These are phyloP conservation scores for Drosophila saltans DNA, from an alignment of 1,140 invertebrate species.

Conservation along the genomic window DNA sequence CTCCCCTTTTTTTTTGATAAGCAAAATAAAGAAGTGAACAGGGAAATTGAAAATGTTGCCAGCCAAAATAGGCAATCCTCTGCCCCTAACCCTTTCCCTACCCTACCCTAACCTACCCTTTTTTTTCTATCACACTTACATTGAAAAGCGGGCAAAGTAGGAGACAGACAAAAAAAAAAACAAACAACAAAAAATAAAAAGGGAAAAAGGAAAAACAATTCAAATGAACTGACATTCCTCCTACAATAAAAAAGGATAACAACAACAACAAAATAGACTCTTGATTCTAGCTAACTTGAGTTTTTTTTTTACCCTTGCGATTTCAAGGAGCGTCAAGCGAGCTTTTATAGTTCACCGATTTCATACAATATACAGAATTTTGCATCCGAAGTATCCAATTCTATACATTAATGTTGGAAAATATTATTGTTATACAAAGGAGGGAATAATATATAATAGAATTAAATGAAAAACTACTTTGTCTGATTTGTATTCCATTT, in stretches of 20 bases:
- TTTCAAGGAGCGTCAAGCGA: neutral
- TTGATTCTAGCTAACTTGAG: neutral
- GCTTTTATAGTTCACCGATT: neutral
- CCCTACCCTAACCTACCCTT: neutral
- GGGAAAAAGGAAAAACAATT: constrained; percentile 34
- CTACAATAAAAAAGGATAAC: constrained; percentile 14
- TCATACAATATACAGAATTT: no score
- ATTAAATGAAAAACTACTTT: no score
- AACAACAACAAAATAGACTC: neutral
- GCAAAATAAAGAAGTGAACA: constrained; percentile 76
- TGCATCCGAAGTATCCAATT: no score
- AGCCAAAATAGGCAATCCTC: constrained; percentile 43
- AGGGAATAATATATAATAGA: no score
- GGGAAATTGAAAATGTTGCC: constrained; percentile 55
- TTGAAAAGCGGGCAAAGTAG: constrained; percentile 6
- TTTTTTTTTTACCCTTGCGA: neutral
- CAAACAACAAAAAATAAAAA: constrained; percentile 1
- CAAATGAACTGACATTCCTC: constrained; percentile 51
- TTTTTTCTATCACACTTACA: constrained; percentile 22
- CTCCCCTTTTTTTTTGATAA: constrained; percentile 45
- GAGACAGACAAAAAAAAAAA: constrained; percentile 19
- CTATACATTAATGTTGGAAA: no score
- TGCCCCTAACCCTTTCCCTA: neutral
- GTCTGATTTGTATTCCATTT: no score
- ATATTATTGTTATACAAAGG: no score